Conservation (phyloP, 2,113 vertebrate genomes). For the Columbina picui region DNA sequence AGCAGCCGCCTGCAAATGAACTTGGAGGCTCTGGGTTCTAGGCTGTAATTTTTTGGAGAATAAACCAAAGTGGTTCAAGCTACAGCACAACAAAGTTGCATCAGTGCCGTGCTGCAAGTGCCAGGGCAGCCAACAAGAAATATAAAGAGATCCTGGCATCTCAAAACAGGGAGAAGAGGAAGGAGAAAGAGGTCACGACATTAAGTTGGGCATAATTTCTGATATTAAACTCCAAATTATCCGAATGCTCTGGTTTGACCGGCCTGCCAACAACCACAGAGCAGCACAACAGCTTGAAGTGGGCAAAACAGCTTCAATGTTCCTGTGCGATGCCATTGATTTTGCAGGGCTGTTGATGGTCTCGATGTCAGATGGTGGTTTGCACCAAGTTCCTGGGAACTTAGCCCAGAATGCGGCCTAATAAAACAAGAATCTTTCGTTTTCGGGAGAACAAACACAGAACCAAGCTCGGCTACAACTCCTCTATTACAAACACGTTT, state of each 20-base stretch:
- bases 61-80: not conserved
- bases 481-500: not conserved
- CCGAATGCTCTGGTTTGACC: not conserved
- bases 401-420: not conserved
- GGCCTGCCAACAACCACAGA: not conserved
- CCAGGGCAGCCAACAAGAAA: not conserved
- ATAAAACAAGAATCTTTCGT: not conserved
- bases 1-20: not conserved
- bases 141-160: not conserved
- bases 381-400: not conserved
- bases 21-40: not conserved
- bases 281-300: not conserved
- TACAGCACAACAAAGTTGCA: not conserved
- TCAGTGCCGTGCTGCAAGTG: not conserved
- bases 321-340: accelerated
- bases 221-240: not conserved
- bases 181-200: not conserved
- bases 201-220: not conserved
- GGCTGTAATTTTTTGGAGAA: not conserved
- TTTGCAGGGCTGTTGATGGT: not conserved
- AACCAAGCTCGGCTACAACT: not conserved
- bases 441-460: not conserved
- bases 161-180: not conserved
- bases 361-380: not conserved
- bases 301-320: not conserved